Evolutionary conservation across 2,113 vertebrate species (phyloP).

Genomic region (Ramphastos sulfuratus): DNA sequence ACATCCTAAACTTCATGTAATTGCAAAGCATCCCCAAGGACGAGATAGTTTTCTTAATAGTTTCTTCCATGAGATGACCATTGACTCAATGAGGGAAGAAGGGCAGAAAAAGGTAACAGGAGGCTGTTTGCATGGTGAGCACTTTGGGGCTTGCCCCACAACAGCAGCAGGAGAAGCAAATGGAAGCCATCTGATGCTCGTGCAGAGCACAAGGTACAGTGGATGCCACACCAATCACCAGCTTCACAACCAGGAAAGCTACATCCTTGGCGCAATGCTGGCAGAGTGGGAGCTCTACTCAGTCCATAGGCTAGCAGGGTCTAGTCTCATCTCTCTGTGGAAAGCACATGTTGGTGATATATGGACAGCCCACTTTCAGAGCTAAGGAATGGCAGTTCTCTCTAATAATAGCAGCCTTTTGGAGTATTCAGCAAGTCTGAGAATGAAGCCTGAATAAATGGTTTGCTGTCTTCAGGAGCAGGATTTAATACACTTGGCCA

Average conservation of each 20-base stretch:
- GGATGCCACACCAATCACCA: background rate
- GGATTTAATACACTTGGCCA: background rate
- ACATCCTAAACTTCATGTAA: background rate
- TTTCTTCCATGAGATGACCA: background rate
- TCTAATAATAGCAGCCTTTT: constrained; percentile 8
- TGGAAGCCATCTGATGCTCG: background rate
- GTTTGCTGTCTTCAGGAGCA: background rate
- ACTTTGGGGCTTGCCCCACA: background rate
- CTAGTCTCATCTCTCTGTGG: background rate
- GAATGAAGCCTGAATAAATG: background rate
- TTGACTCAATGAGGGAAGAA: no score
- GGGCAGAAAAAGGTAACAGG: background rate
- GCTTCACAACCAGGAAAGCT: accelerated
- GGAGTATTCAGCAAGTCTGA: constrained; percentile 24
- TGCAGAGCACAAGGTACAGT: accelerated
- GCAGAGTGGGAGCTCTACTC: background rate
- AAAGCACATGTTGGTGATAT: background rate
- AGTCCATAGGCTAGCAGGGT: accelerated
- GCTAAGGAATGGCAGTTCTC: background rate
- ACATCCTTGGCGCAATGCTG: background rate
- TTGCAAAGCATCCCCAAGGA: background rate
- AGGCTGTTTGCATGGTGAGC: background rate
- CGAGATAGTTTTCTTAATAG: background rate
- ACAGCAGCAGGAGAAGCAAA: background rate
- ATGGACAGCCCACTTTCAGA: constrained; percentile 1